Percentiles rank a stretch among this genome's conserved stretches.
phyloP scores from a whole-genome alignment of 1,140 invertebrate species.

The Calliphora vicina region DNA sequence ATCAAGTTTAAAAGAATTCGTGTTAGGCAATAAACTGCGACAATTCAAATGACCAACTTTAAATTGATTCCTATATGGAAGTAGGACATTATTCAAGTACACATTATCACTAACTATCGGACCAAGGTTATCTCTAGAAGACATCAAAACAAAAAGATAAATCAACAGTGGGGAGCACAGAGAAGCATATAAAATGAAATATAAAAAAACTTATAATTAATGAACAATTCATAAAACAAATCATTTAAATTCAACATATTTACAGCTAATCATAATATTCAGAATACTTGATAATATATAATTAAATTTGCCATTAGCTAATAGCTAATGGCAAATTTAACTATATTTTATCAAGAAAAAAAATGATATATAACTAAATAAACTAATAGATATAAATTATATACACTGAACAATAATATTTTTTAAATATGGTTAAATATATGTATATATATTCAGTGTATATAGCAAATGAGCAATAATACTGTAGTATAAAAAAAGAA shows the following conservation, averaged over 20 bases:
- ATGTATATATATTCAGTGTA: too few species aligned
- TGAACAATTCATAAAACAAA: background rate
- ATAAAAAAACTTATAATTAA: background rate
- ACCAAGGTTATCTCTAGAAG: background rate
- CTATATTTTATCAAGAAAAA: too few species aligned
- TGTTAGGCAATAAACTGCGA: background rate
- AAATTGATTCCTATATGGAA: background rate
- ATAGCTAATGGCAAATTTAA: too few species aligned
- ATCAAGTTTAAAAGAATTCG: background rate
- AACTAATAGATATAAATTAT: too few species aligned
- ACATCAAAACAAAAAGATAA: background rate
- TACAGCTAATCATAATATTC: too few species aligned
- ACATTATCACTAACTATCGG: background rate
- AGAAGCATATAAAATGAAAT: background rate
- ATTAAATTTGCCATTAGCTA: too few species aligned
- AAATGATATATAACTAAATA: too few species aligned
- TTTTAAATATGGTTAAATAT: too few species aligned
- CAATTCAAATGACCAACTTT: background rate
- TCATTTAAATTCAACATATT: too few species aligned
- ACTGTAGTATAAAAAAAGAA: background rate
- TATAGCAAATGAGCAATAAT: background rate
- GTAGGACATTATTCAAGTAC: background rate
- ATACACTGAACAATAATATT: too few species aligned
- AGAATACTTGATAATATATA: too few species aligned
- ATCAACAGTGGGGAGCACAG: background rate